A percentile compares a stretch with the other conserved stretches of the same genome.
These are phyloP conservation scores for Anthrax anthrax DNA, from an alignment of 2,888 invertebrate species.

Conservation along the genomic window DNA sequence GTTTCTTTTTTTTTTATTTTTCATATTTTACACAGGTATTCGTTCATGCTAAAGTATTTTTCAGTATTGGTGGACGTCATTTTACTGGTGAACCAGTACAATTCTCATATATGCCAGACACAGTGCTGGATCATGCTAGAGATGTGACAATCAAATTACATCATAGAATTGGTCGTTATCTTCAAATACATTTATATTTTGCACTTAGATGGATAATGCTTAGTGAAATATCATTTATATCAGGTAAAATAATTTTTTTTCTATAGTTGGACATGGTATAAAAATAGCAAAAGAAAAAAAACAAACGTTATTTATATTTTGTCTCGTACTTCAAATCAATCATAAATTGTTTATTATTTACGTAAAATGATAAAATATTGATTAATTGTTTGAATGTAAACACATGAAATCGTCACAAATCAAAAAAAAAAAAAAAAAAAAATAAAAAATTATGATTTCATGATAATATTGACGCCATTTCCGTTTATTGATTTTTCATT, in stretches of 20 bases:
- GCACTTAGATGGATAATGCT: slow-evolving; percentile 72
- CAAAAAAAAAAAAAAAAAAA: too few species aligned
- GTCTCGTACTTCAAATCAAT: too few species aligned
- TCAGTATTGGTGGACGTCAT: slow-evolving; percentile 57
- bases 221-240: slow-evolving; percentile 71
- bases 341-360: too few species aligned
- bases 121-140: slow-evolving; percentile 59
- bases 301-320: too few species aligned
- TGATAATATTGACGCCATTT: too few species aligned
- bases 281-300: too few species aligned
- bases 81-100: slow-evolving; percentile 58
- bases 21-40: slow-evolving; percentile 44
- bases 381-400: too few species aligned
- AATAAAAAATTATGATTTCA: too few species aligned
- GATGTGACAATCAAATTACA: slow-evolving; percentile 69
- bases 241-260: slow-evolving; percentile 44
- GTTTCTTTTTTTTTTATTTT: background rate
- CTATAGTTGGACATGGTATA: too few species aligned
- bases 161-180: slow-evolving; percentile 56
- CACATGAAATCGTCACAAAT: too few species aligned
- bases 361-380: too few species aligned
- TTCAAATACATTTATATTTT: slow-evolving; percentile 65
- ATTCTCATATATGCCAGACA: slow-evolving; percentile 62
- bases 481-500: too few species aligned
- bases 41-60: slow-evolving; percentile 59